Base-by-base conservation (phyloP, 53 echinoderm and acorn worm genomes). In the Crossaster papposus region DNA sequence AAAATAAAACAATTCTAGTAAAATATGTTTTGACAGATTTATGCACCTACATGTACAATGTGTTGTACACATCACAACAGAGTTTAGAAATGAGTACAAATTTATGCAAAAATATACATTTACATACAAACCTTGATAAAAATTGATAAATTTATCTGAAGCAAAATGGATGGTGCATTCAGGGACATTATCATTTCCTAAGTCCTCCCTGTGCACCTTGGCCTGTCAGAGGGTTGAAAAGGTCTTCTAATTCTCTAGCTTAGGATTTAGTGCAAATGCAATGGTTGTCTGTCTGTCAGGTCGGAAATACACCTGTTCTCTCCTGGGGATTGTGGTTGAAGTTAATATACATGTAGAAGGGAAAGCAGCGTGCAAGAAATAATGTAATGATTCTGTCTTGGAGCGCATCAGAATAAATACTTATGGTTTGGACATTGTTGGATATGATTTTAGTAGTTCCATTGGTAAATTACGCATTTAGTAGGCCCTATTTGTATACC, bases 261-360 rank as follows among this genome's bases (percentile, higher is more conserved):
- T 22, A 37, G 83, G 83, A 83, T 68, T 83, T 70, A 70, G 65
- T 44, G 36, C 83, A 44, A 24, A 70, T 36, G 68, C 83, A 65
- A n/a, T n/a, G n/a, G n/a, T n/a, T n/a, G n/a, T n/a, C n/a, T n/a
- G n/a, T n/a, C n/a, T n/a, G n/a, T 83, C 83, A 68, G 68, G 83
- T 83, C 37, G 34, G 70, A 65, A 26, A 29, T 26, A 65, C 65
- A 83, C 68, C 83, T 83, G 83, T 83, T 65, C 70, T 83, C 83
- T 83, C 83, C 12, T 13, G 83, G 83, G 83, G 70, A 83, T 83
- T 83, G 83, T 24, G 83, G 70, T 33, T 83, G 65, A 83, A 83
- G 37, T 83, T 83, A 70, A n/a, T n/a, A n/a, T n/a, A n/a, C n/a
- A n/a, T n/a, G n/a, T 70, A 36, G 37, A n/a, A 51, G 83, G 23